Evolutionary conservation across 2,113 vertebrate genomes (phyloP).

Genomic region (Pedetes capensis): DNA sequence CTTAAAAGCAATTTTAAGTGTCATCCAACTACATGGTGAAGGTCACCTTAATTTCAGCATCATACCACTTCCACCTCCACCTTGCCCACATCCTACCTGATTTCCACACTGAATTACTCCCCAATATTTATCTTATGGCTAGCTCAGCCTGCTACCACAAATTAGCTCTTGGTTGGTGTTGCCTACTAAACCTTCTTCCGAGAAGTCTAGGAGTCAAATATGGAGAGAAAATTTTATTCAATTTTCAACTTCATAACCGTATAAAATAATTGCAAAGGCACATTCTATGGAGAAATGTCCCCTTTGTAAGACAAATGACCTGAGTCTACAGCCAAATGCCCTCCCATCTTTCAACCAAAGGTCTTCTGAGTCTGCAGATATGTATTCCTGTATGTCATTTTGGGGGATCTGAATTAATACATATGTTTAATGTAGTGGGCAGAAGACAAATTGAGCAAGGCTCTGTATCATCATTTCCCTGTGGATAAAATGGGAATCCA

Average conservation of each 20-base stretch:
- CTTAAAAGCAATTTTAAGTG: not conserved
- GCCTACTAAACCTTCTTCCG: not conserved
- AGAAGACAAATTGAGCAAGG: not conserved
- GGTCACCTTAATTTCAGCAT: not conserved
- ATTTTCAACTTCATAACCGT: not conserved
- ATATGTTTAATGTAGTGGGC: not conserved
- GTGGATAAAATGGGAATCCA: not conserved
- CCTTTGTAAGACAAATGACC: not conserved
- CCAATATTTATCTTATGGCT: not conserved
- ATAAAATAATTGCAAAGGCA: not conserved
- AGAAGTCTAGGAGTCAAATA: not conserved
- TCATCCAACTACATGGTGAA: not conserved
- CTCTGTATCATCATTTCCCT: not conserved
- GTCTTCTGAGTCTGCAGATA: not conserved
- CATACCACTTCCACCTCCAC: not conserved
- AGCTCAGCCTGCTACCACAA: not conserved
- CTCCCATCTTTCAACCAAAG: not conserved
- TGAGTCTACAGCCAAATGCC: not conserved
- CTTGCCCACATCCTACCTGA: not conserved
- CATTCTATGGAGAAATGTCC: not conserved
- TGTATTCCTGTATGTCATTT: not conserved
- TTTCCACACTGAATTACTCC: not conserved
- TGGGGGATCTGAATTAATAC: not conserved
- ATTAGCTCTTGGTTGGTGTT: not conserved
- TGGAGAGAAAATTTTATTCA: not conserved